Percentiles rank a stretch among this genome's conserved stretches.
Conservation (phyloP, 2,888 invertebrate species). For the Spilarctia lutea region DNA sequence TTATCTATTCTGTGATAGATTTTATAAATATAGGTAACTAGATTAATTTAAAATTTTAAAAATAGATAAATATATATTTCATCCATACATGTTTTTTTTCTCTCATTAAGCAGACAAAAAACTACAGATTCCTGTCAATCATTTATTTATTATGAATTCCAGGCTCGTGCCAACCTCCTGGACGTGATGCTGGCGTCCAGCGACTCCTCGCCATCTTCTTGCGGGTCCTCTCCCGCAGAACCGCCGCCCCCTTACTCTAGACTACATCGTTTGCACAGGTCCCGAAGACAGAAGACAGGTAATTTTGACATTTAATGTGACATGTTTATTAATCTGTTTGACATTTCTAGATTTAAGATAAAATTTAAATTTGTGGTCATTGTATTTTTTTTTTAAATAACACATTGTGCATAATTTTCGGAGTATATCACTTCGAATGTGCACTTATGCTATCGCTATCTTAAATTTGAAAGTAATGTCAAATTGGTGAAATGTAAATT, state of each 20-base stretch:
- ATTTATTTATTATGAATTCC: slow-evolving; percentile 30
- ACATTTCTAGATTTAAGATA: not conserved
- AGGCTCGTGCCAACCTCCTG: slow-evolving; percentile 91
- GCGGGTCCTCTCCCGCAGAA: slow-evolving; percentile 87
- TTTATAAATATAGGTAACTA: not conserved
- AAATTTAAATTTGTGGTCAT: not conserved
- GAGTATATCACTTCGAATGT: not conserved
- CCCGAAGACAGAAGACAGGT: slow-evolving; percentile 93
- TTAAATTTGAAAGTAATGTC: not conserved
- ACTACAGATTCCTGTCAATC: not conserved
- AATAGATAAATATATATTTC: too few species aligned
- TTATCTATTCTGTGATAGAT: not conserved
- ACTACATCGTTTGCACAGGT: slow-evolving; percentile 89
- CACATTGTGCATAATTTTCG: not conserved
- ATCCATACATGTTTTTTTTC: not conserved
- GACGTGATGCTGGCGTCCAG: slow-evolving; percentile 93
- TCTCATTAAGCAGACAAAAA: not conserved
- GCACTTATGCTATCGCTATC: not conserved
- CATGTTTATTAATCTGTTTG: not conserved
- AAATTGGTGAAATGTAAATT: slow-evolving; percentile 1
- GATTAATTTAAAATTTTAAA: not conserved
- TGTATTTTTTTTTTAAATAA: too few species aligned
- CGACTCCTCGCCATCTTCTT: slow-evolving; percentile 90
- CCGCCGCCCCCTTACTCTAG: slow-evolving; percentile 88
- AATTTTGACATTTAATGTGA: slow-evolving; percentile 37